Conservation (phyloP, 2,113 vertebrate species). For the Urocolius indicus region DNA sequence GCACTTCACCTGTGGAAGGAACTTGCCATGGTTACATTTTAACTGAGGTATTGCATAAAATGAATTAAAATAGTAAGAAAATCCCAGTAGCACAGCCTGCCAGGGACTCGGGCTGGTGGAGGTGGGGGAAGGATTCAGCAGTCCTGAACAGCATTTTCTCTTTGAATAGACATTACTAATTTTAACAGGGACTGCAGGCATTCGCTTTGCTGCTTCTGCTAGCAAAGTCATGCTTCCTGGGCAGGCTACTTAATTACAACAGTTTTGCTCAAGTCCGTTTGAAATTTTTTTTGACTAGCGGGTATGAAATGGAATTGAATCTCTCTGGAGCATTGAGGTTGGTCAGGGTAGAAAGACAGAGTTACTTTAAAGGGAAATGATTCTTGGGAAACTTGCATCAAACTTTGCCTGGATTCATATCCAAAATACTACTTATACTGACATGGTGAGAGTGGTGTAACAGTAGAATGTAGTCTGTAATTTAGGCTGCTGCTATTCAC, state of each 20-base stretch:
- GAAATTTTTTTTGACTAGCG: not conserved
- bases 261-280: not conserved
- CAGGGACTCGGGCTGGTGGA: not conserved
- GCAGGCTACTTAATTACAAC: not conserved
- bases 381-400: not conserved
- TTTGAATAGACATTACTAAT: not conserved
- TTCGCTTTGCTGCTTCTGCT: not conserved
- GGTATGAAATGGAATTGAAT: slow-evolving; percentile 21
- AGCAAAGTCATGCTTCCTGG: not conserved
- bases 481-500: not conserved
- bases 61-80: not conserved
- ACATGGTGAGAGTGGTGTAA: not conserved
- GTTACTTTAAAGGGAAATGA: not conserved
- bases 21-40: not conserved
- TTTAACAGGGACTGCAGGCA: not conserved
- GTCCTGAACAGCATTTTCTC: not conserved
- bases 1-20: not conserved
- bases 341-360: not conserved
- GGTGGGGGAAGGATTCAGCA: not conserved
- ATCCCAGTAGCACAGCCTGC: not conserved
- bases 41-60: not conserved
- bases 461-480: not conserved
- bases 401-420: not conserved
- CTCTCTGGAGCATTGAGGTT: not conserved
- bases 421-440: not conserved